Conservation (phyloP, 2,797 vertebrate genomes). For the Sebastes trivittatus region DNA sequence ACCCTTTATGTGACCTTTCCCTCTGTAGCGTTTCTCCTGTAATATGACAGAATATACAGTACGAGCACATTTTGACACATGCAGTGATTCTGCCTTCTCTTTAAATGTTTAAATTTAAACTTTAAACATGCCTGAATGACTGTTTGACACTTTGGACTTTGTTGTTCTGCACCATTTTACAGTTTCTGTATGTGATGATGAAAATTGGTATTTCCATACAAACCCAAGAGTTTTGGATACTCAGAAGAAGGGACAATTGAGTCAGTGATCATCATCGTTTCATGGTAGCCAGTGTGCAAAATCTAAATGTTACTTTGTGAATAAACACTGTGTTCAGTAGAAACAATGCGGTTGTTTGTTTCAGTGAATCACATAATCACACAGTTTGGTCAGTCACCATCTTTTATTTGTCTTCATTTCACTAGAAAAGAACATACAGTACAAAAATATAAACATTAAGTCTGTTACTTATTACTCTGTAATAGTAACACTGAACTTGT, state of each 20-base stretch:
- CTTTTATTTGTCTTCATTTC: constrained; percentile 24
- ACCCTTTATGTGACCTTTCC: neutral
- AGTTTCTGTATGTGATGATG: neutral
- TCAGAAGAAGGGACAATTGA: neutral
- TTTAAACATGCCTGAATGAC: constrained; percentile 35
- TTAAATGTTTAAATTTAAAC: constrained; percentile 7
- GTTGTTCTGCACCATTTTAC: constrained; percentile 22
- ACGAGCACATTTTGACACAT: neutral
- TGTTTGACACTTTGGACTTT: constrained; percentile 21
- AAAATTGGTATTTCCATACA: neutral
- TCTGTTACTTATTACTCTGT: neutral
- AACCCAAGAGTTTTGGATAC: neutral
- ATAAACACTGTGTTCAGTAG: constrained; percentile 43
- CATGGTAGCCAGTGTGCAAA: constrained; percentile 23
- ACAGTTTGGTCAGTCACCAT: neutral
- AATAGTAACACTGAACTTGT: neutral
- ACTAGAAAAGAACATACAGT: constrained; percentile 32
- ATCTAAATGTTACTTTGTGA: constrained; percentile 49
- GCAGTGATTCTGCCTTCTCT: constrained; percentile 4
- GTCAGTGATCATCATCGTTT: neutral
- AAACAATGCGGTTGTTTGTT: constrained; percentile 20
- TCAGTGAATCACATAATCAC: constrained; percentile 15
- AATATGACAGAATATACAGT: neutral
- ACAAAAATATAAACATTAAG: constrained; percentile 27
- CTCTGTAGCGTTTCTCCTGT: neutral